These are phyloP conservation scores for Atrichornis clamosus DNA, from an alignment of 2,113 vertebrate genomes.

Conservation along the genomic window DNA sequence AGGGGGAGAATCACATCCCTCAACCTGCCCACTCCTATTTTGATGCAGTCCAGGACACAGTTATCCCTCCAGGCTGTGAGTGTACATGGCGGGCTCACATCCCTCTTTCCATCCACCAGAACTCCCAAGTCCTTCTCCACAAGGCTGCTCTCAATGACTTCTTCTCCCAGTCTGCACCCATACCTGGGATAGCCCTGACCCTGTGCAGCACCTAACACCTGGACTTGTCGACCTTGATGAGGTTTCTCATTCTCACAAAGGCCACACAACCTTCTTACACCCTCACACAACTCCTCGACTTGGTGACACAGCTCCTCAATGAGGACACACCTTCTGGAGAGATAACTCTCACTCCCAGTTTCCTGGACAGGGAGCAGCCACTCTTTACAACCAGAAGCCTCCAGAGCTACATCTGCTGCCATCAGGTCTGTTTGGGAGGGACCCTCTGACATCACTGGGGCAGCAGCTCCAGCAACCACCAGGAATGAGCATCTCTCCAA, in stretches of 20 bases:
- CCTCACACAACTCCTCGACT: not conserved
- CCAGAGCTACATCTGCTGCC: not conserved
- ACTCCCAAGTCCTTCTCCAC: not conserved
- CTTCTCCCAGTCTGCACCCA: not conserved
- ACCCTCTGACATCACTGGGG: not conserved
- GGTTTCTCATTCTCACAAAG: not conserved
- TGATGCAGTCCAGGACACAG: not conserved
- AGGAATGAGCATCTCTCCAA: not conserved
- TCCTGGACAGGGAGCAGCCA: not conserved
- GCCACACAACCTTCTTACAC: accelerated
- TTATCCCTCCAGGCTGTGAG: not conserved
- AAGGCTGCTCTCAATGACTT: not conserved
- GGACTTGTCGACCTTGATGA: not conserved
- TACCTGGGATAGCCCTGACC: not conserved
- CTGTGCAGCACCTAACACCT: not conserved
- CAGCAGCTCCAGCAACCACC: not conserved
- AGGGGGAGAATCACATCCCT: not conserved
- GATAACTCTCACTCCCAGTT: not conserved
- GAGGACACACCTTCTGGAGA: not conserved
- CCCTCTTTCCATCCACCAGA: not conserved
- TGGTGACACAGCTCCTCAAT: not conserved
- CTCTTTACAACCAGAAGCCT: not conserved
- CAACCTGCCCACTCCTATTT: not conserved
- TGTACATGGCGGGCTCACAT: not conserved
- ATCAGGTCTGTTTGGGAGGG: not conserved